Evolutionary conservation across 2,888 invertebrate species (phyloP), one percentile per base, ranked within the genome.

Genomic region (Rhagium mordax): DNA sequence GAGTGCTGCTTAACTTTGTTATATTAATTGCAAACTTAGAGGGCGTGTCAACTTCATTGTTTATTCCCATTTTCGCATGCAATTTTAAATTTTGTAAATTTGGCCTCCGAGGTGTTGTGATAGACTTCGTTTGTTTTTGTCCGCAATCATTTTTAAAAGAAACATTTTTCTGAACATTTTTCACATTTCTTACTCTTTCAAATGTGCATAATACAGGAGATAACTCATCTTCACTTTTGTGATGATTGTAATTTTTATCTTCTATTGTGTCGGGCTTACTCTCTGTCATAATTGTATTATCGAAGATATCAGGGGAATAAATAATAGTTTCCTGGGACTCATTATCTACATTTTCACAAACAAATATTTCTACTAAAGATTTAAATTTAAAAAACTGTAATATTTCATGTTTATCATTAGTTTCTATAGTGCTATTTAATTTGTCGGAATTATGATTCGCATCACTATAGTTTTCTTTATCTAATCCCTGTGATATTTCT

Each of bases 381-480:
- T 77, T 57, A 41, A 84, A 72, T 70, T 80, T 81, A 71, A 84
- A 83, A 66, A 84, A 83, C 53, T 65, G 24, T 21, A 83, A 69
- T 57, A 82, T 29, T 48, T 74, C 66, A 15, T 79, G 66, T 16
- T 77, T 75, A 20, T 55, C 10, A 21, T 71, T 70, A 3, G 33
- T 48, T 67, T 59, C 27, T 16, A 47, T 15, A 33, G 33, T 6
- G 33, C 51, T 41, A 51, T 33, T 18, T 47, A 5, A 20, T 55
- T 2, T 41, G 41, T 41, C n/a, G n/a, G n/a, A 10, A 41, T 41
- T 13, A 2, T 8, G 41, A 13, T 41, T 41, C n/a, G 13, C n/a
- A 41, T 4, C n/a, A 15, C 24, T 62, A 13, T 8, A 18, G 13
- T 66, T 60, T 24, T 18, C 55, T 8, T 10, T 20, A 48, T 2